Evolutionary conservation across 1,140 invertebrate species (phyloP), one percentile per base, ranked within the genome.

Genomic region (Camponotus pennsylvanicus): DNA sequence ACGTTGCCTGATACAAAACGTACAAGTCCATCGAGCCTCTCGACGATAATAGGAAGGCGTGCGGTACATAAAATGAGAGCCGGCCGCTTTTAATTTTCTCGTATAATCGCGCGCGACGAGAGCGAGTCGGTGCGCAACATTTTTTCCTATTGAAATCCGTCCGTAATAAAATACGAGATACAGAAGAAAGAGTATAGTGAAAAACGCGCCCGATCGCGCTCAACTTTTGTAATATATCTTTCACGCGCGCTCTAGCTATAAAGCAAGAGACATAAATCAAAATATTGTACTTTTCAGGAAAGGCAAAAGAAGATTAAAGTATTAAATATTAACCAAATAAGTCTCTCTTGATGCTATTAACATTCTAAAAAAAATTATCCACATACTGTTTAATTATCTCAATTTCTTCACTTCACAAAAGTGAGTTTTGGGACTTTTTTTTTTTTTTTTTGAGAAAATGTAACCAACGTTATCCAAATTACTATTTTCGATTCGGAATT

Each of bases 1-100:
- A 75, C 79, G 52, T 70, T 57, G 78, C 42, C 32, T 79, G 63
- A 80, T 80, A 80, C 64, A 80, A 73, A 76, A 86, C 32, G 73
- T 61, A 71, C 69, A 87, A 73, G 69, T 70, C 37, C 85, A 55
- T 79, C 67, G 80, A 89, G 57, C 55, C 61, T 79, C 78, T 49
- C 71, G 45, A 67, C 71, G 32, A 77, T 77, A 85, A 49, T 61
- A 13, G 21, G 18, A 49, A 73, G 42, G 34, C 69, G 40, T 37
- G 40, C 21, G 6, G 21, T 45, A 21, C 18, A 49, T 34, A 63
- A 83, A 7, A 69, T 37, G 67, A 13, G 15, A 67, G 45, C 52
- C 55, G 40, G 9, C 37, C 34, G 9, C 18, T n/a, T 69, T 78
- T 71, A 84, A 80, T 75, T 86, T 80, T 86, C 70, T 18, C 76